Base-by-base conservation (phyloP, 2,113 vertebrate genomes). In the Thunnus thynnus region DNA sequence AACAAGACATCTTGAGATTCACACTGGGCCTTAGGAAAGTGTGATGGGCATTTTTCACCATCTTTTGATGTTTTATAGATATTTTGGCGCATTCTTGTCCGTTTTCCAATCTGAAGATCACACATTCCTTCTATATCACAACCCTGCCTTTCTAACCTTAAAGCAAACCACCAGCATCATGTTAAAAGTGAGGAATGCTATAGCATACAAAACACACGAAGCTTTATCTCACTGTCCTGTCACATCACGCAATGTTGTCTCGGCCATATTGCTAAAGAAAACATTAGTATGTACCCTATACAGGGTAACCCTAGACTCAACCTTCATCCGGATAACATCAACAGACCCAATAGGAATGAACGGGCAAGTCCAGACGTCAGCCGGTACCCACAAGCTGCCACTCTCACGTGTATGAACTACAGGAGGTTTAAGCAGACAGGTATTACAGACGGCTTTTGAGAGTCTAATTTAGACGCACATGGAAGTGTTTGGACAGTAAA, bases 401-500 rank as follows among this genome's bases (percentile, higher is more conserved):
- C 51, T 79, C 73, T 69, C 14, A 32, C 51, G 57, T 56, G 8
- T 27, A 13, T 22, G 78, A 54, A 60, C 41, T 50, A 17, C 32
- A 20, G 46, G n/a, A 17, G 12, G 63, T 63, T 41, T 36, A 36
- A 22, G 52, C 27, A 66, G 27, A 65, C 57, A 69, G 76, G 44
- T 14, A 67, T 78, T 70, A 64, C 11, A 30, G 27, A 25, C 6
- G 8, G 56, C 47, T 75, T 76, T 76, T 62, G 66, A 80, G 68
- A 46, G 22, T 47, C 70, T 22, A 25, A 2, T 22, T 51, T 14
- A 25, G 64, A 47, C 17, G 6, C 25, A 11, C 63, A 70, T 66
- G 51, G 51, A 68, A 60, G 58, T 89, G 88, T 92, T 91, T 90
- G 79, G 74, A 92, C 69, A 85, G 76, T 60, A 13, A 76, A 81